Conservation (phyloP, 2,888 invertebrate species). For the Xanthostigma xanthostigma region DNA sequence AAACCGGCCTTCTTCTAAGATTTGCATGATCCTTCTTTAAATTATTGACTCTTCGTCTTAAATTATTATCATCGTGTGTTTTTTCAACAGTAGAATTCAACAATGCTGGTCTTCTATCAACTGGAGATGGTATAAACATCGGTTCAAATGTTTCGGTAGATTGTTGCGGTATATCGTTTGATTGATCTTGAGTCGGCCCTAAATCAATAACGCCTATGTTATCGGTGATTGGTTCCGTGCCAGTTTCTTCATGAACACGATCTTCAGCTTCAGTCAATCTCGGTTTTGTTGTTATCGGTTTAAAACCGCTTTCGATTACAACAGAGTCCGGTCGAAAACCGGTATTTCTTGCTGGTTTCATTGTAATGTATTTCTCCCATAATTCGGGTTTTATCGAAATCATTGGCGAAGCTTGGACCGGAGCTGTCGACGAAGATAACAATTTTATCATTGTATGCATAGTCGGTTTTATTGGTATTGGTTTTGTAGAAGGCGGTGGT, state of each 20-base stretch:
- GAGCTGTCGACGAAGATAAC: constrained; percentile 16
- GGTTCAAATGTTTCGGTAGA: constrained; percentile 57
- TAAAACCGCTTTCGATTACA: constrained; percentile 72
- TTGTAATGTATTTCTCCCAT: constrained; percentile 17
- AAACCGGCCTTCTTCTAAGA: neutral
- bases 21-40: neutral
- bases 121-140: constrained; percentile 67
- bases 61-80: constrained; percentile 20
- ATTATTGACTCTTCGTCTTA: constrained; percentile 23
- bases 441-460: neutral
- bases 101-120: constrained; percentile 33
- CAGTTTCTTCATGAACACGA: constrained; percentile 27
- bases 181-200: constrained; percentile 27
- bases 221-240: constrained; percentile 29
- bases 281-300: constrained; percentile 52
- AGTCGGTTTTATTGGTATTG: neutral
- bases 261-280: constrained; percentile 34
- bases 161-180: constrained; percentile 33
- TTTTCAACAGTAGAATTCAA: constrained; percentile 17
- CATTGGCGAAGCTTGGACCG: constrained; percentile 21
- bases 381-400: constrained; percentile 5
- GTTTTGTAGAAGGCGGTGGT: neutral
- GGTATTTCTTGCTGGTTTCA: constrained; percentile 49
- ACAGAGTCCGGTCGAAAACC: constrained; percentile 70
- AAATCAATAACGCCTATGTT: constrained; percentile 27